These are phyloP conservation scores for Harpagus bidentatus DNA, from an alignment of 2,113 vertebrate species.

Conservation along the genomic window DNA sequence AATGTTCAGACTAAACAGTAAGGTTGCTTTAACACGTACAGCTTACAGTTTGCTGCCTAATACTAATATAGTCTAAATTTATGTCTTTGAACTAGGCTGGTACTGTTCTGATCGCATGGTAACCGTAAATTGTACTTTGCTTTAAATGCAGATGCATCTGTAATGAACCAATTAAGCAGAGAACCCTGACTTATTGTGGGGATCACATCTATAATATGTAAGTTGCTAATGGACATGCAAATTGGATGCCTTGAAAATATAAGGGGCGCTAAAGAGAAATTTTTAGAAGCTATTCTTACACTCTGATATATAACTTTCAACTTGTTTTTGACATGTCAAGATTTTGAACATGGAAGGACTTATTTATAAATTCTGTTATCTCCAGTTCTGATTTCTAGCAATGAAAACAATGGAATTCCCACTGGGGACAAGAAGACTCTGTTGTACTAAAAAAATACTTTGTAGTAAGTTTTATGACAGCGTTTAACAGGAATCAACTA, in stretches of 20 bases:
- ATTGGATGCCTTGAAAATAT: neutral
- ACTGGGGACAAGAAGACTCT: neutral
- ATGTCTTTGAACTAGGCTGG: neutral
- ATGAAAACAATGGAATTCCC: neutral
- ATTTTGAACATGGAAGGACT: neutral
- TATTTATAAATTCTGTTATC: neutral
- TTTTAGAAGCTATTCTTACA: neutral
- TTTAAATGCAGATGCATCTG: neutral
- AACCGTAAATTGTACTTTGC: neutral
- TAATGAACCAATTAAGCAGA: neutral
- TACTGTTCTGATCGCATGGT: neutral
- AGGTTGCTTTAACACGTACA: neutral
- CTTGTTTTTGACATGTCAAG: neutral
- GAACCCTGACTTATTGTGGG: neutral
- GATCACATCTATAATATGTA: neutral
- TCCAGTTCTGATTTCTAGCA: neutral
- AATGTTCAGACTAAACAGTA: neutral
- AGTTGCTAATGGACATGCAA: neutral
- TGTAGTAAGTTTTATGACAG: neutral
- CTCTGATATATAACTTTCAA: neutral
- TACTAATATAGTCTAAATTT: neutral
- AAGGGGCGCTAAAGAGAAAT: neutral
- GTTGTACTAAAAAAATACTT: neutral
- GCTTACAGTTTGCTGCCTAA: neutral
- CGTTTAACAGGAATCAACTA: neutral